A percentile compares a stretch with the other conserved stretches of the same genome.
These are phyloP conservation scores for Channa striata DNA, from an alignment of 2,797 vertebrate species.

Conservation along the genomic window DNA sequence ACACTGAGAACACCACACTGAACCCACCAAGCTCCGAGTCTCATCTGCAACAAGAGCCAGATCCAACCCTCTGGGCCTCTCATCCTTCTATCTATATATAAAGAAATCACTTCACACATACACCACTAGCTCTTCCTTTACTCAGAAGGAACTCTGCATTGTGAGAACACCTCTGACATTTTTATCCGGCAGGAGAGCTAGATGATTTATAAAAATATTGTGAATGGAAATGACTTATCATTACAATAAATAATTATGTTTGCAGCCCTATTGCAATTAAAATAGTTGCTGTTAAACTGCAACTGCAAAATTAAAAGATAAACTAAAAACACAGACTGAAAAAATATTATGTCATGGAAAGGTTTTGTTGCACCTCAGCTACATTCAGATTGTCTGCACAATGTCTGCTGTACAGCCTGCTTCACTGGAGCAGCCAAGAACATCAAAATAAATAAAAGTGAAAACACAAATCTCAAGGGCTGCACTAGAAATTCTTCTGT, in stretches of 20 bases:
- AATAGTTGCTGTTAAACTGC: slow-evolving; percentile 9
- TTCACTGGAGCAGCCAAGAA: slow-evolving; percentile 50
- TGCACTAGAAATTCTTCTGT: too few species aligned
- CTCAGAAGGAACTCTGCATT: slow-evolving; percentile 15
- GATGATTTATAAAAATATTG: neutral
- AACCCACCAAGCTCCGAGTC: slow-evolving; percentile 55
- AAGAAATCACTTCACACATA: slow-evolving; percentile 54
- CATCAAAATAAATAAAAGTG: slow-evolving; percentile 71
- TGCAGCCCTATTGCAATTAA: slow-evolving; percentile 3
- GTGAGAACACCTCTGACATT: slow-evolving; percentile 42
- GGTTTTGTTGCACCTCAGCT: slow-evolving; percentile 44
- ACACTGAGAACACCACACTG: slow-evolving; percentile 64
- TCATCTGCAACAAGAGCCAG: slow-evolving; percentile 66
- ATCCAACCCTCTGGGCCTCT: slow-evolving; percentile 57
- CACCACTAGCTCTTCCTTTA: slow-evolving; percentile 40
- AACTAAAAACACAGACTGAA: slow-evolving; percentile 33
- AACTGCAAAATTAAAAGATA: slow-evolving; percentile 10
- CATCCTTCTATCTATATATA: slow-evolving; percentile 54
- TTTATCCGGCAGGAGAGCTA: slow-evolving; percentile 32
- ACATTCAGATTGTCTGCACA: slow-evolving; percentile 52
- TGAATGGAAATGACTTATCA: slow-evolving; percentile 1
- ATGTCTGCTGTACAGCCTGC: slow-evolving; percentile 43
- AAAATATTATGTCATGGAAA: slow-evolving; percentile 45
- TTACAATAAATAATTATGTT: slow-evolving; percentile 13
- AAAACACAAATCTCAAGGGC: slow-evolving; percentile 53